Evolutionary conservation across 2,888 invertebrate species (phyloP), one percentile per base, ranked within the genome.

Genomic region (Sphinx pinastri): DNA sequence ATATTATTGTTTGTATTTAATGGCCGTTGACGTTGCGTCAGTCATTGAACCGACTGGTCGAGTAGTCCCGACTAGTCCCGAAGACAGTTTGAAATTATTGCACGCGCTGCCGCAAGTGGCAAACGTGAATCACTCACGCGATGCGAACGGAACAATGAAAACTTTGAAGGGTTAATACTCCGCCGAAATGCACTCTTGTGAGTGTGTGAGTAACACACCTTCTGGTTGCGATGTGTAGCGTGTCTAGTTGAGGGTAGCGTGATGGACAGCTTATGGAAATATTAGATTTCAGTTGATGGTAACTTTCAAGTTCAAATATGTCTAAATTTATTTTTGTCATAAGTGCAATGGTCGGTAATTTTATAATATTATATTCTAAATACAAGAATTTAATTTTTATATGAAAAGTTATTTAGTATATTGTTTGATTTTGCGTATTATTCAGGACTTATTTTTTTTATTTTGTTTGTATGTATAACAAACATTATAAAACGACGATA

Each of bases 1-100:
- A 73, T 71, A 75, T 76, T 79, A 78, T 74, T 77, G 79, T 77
- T 71, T 79, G 74, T 78, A 79, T 79, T 77, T 79, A 79, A 79
- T 79, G 79, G 69, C 71, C 74, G 74, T 69, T 58, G 57, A 73
- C 72, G 74, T 74, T 75, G 75, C 74, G 69, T 77, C 80, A 79
- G 79, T 80, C 78, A 77, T 75, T 80, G 80, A 79, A 78, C 80
- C 74, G 75, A 77, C 67, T 76, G 77, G 72, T 67, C 49, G 67
- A 31, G 51, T 55, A 68, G 57, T 68, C 63, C 59, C 70, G 73
- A 71, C 73, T 72, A 75, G 73, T 72, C 38, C 70, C 66, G 69
- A 69, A 52, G 25, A 54, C 59, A 47, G 52, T 63, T 60, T 63
- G 54, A 69, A 60, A 60, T 60, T 31, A 69, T 69, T 78, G 77